A percentile compares a stretch with the other conserved stretches of the same genome.
These are phyloP conservation scores for Ceyx erithaca DNA, from an alignment of 2,797 vertebrate genomes.

Conservation along the genomic window DNA sequence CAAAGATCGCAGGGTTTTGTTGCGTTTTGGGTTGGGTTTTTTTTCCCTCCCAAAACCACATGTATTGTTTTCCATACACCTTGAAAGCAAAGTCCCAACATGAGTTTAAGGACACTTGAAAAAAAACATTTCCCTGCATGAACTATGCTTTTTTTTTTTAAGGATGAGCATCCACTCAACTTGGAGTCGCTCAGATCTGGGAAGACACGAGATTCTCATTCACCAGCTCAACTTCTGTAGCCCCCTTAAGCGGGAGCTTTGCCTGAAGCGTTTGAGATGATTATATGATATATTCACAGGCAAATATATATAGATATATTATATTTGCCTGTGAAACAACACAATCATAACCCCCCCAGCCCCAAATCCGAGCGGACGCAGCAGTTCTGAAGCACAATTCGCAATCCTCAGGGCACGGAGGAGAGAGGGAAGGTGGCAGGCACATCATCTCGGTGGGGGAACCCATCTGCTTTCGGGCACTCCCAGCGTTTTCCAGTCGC, in stretches of 20 bases:
- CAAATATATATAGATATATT: no score
- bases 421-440: accelerated
- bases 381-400: accelerated
- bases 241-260: neutral
- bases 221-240: neutral
- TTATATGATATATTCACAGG: no score
- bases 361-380: accelerated
- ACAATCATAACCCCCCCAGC: accelerated
- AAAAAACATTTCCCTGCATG: accelerated
- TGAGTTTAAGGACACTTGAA: neutral
- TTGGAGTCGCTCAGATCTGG: accelerated
- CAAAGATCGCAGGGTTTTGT: neutral
- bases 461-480: accelerated
- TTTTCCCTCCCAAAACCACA: accelerated
- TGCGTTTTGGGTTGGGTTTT: no score
- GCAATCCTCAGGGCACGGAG: accelerated
- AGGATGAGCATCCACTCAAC: accelerated
- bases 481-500: accelerated
- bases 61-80: neutral
- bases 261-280: neutral
- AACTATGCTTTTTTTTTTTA: neutral
- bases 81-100: neutral
- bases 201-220: accelerated
- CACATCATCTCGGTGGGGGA: no score
- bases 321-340: neutral